Percentiles rank a stretch among this genome's conserved stretches.
Conservation (phyloP, 2,888 invertebrate genomes). For the Macrophya annulata region DNA sequence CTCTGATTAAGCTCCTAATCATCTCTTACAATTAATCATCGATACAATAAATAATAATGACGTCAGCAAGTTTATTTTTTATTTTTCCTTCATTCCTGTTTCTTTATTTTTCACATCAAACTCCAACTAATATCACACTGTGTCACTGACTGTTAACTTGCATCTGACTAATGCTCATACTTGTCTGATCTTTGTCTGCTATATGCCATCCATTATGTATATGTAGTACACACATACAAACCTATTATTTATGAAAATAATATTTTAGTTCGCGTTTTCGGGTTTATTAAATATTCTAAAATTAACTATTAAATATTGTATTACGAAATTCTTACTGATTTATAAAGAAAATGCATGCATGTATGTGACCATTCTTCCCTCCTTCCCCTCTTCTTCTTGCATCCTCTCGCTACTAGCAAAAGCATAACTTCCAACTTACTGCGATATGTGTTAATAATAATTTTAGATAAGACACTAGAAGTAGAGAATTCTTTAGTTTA, state of each 20-base stretch:
- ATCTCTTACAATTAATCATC: constrained; percentile 3
- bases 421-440: neutral
- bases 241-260: too few species aligned
- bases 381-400: neutral
- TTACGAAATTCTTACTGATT: too few species aligned
- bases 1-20: neutral
- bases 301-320: too few species aligned
- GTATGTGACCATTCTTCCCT: too few species aligned
- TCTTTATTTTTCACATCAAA: neutral
- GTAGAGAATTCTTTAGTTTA: constrained; percentile 15
- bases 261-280: too few species aligned
- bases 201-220: neutral
- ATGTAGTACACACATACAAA: neutral
- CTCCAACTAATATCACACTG: neutral
- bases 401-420: neutral
- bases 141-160: neutral
- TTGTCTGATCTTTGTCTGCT: constrained; percentile 19
- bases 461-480: constrained; percentile 29
- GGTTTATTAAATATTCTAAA: too few species aligned
- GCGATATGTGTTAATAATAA: neutral
- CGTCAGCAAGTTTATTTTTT: constrained; percentile 39
- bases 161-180: constrained; percentile 1
- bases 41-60: constrained; percentile 35
- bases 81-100: neutral
- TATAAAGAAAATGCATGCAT: too few species aligned